Evolutionary conservation across 1,140 invertebrate genomes (phyloP).

Genomic region (Cryptotermes secundus): DNA sequence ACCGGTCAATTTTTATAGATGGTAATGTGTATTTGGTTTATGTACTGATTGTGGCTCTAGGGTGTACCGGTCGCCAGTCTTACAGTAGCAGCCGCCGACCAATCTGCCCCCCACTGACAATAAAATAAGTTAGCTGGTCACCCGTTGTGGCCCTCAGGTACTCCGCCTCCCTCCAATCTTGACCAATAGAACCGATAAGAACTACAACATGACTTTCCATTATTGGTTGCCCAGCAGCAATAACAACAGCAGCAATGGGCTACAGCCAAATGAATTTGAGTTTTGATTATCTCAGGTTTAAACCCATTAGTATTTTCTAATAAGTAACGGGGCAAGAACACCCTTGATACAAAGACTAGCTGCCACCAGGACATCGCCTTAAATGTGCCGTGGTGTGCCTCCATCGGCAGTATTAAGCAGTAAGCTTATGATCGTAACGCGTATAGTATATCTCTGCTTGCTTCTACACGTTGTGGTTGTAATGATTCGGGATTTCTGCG

Average conservation of each 20-base stretch:
- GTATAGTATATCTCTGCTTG: too few relatives aligned
- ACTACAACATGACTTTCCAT: conserved; percentile 10
- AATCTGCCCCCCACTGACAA: conserved; percentile 27
- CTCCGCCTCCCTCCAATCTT: neutral
- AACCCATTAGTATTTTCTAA: too few relatives aligned
- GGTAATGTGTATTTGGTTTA: conserved; percentile 14
- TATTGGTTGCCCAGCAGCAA: conserved; percentile 9
- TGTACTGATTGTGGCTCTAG: neutral
- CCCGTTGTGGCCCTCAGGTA: neutral
- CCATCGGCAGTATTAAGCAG: too few relatives aligned
- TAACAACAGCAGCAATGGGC: neutral
- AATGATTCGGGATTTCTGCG: too few relatives aligned
- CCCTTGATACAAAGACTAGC: too few relatives aligned
- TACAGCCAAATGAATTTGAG: neutral
- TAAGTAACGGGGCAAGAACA: too few relatives aligned
- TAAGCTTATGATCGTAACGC: too few relatives aligned
- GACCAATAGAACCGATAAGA: neutral
- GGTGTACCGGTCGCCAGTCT: neutral
- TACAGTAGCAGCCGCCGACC: neutral
- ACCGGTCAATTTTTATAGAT: conserved; percentile 7
- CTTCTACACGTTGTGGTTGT: too few relatives aligned
- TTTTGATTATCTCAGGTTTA: too few relatives aligned
- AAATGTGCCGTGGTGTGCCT: too few relatives aligned
- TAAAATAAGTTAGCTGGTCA: conserved; percentile 23
- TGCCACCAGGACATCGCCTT: too few relatives aligned